A percentile compares a stretch with the other conserved stretches of the same genome.
Evolutionary conservation across 2,888 invertebrate species (phyloP).

Genomic region (Lasius platythorax): DNA sequence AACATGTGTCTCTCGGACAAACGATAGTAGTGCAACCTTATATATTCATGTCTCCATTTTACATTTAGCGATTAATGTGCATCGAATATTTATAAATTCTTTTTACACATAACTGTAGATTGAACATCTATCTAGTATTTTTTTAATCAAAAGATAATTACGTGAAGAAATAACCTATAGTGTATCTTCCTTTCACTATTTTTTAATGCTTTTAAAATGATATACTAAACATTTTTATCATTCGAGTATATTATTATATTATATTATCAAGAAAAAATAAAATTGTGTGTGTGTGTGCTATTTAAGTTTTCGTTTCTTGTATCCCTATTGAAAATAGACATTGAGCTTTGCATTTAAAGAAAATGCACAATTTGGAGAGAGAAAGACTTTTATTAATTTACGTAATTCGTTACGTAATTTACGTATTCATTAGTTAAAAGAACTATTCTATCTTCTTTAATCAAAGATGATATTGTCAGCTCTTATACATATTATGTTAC

Average conservation of each 20-base stretch:
- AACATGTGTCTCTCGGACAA: constrained; percentile 10
- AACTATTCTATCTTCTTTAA: background rate
- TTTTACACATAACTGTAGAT: background rate
- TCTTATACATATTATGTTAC: background rate
- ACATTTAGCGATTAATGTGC: background rate
- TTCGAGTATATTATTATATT: background rate
- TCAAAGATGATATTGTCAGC: background rate
- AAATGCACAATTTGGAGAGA: background rate
- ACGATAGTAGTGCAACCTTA: background rate
- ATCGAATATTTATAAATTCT: background rate
- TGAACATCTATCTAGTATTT: background rate
- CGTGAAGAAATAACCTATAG: background rate
- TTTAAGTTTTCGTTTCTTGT: background rate
- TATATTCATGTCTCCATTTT: background rate
- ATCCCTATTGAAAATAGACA: background rate
- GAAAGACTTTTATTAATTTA: background rate
- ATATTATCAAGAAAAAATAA: background rate
- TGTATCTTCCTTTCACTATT: background rate
- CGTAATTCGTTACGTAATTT: background rate
- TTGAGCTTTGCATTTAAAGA: background rate
- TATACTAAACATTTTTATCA: background rate
- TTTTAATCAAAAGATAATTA: background rate
- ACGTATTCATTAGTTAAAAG: background rate
- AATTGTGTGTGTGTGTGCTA: background rate
- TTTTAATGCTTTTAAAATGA: background rate